Evolutionary conservation across 2,888 invertebrate species (phyloP).

Genomic region (Dryomyza anilis): DNA sequence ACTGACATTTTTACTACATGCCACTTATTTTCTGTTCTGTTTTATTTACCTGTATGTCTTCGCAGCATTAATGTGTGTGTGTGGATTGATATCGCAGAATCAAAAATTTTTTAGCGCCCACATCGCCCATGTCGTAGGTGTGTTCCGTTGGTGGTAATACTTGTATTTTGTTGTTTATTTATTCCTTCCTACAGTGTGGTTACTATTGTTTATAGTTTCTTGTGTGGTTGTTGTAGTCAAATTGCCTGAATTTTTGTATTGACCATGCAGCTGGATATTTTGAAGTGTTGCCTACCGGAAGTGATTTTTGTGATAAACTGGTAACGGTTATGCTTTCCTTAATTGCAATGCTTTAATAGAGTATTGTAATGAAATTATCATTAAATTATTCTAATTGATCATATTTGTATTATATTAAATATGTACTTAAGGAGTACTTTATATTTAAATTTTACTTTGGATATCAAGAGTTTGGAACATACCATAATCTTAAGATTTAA

Average conservation of each 20-base stretch:
- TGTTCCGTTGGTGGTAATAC: slow-evolving; percentile 20
- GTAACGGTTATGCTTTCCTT: neutral
- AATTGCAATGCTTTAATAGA: neutral
- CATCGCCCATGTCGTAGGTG: slow-evolving; percentile 39
- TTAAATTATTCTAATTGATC: too few species aligned
- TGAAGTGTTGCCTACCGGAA: slow-evolving; percentile 14
- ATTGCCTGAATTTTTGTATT: neutral
- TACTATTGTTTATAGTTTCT: neutral
- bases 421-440: too few species aligned
- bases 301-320: neutral
- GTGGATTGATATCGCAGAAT: slow-evolving; percentile 37
- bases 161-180: neutral
- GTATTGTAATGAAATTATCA: too few species aligned
- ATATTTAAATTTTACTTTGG: too few species aligned
- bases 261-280: neutral
- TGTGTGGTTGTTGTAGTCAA: neutral
- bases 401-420: too few species aligned
- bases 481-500: too few species aligned
- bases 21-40: too few species aligned
- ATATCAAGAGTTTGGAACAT: too few species aligned
- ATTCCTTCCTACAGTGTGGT: neutral
- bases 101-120: slow-evolving; percentile 41
- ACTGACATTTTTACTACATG: too few species aligned
- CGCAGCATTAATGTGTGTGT: neutral
- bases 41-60: too few species aligned